A percentile compares a stretch with the other conserved stretches of the same genome.
Evolutionary conservation across 2,113 vertebrate species (phyloP).

Genomic region (Barnardius zonarius): DNA sequence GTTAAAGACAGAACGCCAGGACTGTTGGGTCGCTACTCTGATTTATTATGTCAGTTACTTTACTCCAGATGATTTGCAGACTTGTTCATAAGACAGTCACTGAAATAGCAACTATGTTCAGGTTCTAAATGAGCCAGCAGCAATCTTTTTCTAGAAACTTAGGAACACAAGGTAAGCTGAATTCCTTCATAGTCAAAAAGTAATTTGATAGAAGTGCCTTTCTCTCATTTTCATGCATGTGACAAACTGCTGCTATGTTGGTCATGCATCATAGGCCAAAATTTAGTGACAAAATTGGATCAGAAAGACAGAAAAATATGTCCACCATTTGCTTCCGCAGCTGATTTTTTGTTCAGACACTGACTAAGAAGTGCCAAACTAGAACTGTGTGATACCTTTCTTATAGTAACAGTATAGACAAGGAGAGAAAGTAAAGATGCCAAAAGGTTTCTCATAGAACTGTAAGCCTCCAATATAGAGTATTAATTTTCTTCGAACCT

Average conservation of each 20-base stretch:
- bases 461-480: not conserved
- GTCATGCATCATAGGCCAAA: not conserved
- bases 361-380: not conserved
- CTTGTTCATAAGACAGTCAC: not conserved
- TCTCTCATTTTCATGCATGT: not conserved
- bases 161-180: not conserved
- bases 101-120: not conserved
- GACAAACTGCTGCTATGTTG: not conserved
- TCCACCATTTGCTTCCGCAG: not conserved
- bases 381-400: not conserved
- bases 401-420: not conserved
- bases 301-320: not conserved
- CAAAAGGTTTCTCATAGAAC: constrained; percentile 6
- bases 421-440: not conserved
- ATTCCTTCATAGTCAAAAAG: not conserved
- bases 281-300: not conserved
- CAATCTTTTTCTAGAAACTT: not conserved
- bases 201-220: not conserved
- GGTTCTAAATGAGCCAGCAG: not conserved
- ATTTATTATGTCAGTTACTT: not conserved
- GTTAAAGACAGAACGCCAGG: not conserved
- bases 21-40: not conserved
- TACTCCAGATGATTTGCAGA: not conserved
- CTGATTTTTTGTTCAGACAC: not conserved
- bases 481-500: constrained; percentile 29